phyloP scores from a whole-genome alignment of 1,140 invertebrate genomes.

The Drosophila dunni region DNA sequence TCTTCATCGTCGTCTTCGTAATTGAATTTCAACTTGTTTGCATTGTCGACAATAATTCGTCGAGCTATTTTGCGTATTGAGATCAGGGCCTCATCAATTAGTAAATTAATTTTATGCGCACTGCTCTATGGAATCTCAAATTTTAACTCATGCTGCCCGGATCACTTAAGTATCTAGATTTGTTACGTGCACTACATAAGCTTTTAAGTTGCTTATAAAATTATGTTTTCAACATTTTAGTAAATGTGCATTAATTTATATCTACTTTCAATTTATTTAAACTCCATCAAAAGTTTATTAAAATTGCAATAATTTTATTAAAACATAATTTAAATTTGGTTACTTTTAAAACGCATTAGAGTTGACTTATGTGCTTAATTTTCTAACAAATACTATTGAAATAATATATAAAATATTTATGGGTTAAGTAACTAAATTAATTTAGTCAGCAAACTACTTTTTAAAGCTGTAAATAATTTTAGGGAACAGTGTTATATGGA shows the following conservation, averaged over 20 bases:
- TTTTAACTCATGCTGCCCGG: slow-evolving; percentile 31
- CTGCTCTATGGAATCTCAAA: slow-evolving; percentile 67
- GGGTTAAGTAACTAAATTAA: slow-evolving; percentile 2
- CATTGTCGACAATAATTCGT: slow-evolving; percentile 83
- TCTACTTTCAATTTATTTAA: too few relatives aligned
- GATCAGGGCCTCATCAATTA: slow-evolving; percentile 84
- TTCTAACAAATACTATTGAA: slow-evolving; percentile 7
- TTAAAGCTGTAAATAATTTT: background rate
- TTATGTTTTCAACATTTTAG: background rate
- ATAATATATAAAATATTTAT: slow-evolving; percentile 29
- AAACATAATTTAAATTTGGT: too few relatives aligned
- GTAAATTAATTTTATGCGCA: slow-evolving; percentile 84
- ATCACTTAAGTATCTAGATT: slow-evolving; percentile 21
- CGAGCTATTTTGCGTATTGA: slow-evolving; percentile 84
- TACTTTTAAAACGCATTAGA: too few relatives aligned
- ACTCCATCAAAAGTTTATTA: too few relatives aligned
- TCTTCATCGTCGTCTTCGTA: slow-evolving; percentile 65
- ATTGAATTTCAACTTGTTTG: slow-evolving; percentile 84
- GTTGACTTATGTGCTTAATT: too few relatives aligned
- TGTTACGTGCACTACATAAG: background rate
- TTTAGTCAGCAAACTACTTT: background rate
- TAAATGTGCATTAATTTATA: too few relatives aligned
- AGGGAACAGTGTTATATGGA: too few relatives aligned
- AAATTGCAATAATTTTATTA: too few relatives aligned
- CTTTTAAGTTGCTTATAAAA: background rate